phyloP scores from a whole-genome alignment of 2,888 invertebrate genomes.

The Cyrtodaria siliqua region DNA sequence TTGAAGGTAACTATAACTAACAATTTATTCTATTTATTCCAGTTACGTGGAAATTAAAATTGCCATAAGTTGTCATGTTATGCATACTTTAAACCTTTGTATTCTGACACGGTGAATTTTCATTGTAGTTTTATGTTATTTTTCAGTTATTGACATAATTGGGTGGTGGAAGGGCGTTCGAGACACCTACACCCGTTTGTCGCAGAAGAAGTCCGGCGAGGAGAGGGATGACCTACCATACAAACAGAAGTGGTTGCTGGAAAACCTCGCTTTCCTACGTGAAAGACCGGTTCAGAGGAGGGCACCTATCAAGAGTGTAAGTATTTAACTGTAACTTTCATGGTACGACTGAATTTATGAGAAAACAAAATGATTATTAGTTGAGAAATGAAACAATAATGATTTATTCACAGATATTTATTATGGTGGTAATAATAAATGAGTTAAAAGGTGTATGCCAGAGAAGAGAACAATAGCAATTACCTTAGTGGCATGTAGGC shows the following conservation, averaged over 20 bases:
- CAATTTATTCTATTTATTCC: slow-evolving; percentile 17
- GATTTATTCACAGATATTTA: no score
- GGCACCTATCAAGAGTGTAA: no score
- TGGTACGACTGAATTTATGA: slow-evolving; percentile 17
- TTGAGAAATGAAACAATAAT: slow-evolving; percentile 10
- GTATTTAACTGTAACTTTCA: slow-evolving; percentile 14
- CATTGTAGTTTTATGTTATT: slow-evolving; percentile 17
- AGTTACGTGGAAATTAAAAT: slow-evolving; percentile 7
- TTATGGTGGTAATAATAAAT: no score
- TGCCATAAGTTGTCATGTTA: slow-evolving; percentile 10
- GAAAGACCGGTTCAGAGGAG: slow-evolving; percentile 25
- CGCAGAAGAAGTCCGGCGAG: slow-evolving; percentile 33
- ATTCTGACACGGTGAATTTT: no score
- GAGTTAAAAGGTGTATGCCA: no score
- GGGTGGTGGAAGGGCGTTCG: slow-evolving; percentile 29
- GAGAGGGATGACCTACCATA: slow-evolving; percentile 30
- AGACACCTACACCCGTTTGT: slow-evolving; percentile 29
- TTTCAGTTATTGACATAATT: slow-evolving; percentile 29
- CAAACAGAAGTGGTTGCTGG: slow-evolving; percentile 32
- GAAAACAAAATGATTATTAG: slow-evolving; percentile 19
- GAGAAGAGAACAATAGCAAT: no score
- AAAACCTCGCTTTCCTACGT: slow-evolving; percentile 27
- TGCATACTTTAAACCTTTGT: no score
- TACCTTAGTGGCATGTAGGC: no score
- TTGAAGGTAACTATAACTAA: slow-evolving; percentile 22